Conservation (phyloP, 2,797 vertebrate species). For the Scarus forsteni region DNA sequence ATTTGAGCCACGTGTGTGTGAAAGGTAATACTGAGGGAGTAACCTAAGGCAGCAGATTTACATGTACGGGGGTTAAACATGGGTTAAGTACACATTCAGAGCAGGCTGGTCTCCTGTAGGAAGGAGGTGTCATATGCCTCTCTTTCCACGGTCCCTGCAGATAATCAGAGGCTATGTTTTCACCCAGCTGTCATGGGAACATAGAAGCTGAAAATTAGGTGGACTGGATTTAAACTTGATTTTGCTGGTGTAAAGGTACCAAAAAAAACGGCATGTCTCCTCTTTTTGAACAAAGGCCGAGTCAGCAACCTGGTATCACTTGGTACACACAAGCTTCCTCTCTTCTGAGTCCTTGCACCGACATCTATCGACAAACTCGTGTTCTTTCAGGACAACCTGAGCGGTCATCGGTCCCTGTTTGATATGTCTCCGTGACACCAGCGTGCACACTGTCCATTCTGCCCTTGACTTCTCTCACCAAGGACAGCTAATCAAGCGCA, state of each 20-base stretch:
- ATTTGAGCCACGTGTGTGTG: background rate
- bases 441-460: constrained; percentile 6
- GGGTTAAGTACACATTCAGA: constrained; percentile 12
- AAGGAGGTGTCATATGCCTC: constrained; percentile 7
- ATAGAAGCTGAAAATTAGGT: background rate
- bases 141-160: background rate
- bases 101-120: constrained; percentile 7
- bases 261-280: constrained; percentile 7
- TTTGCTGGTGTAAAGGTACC: background rate
- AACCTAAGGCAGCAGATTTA: constrained; percentile 12
- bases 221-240: constrained; percentile 15
- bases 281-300: constrained; percentile 1
- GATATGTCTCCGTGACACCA: constrained; percentile 12
- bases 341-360: rapidly evolving
- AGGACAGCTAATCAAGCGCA: constrained; percentile 61
- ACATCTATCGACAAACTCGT: background rate
- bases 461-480: constrained; percentile 45
- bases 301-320: constrained; percentile 5
- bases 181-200: constrained; percentile 36
- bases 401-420: constrained; percentile 6
- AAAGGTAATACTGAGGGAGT: constrained; percentile 4
- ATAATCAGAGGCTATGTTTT: constrained; percentile 42
- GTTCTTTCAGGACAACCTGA: background rate
- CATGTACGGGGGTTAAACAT: background rate
- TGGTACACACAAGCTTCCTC: constrained; percentile 7